Conservation (phyloP, 2,797 vertebrate genomes). For the Mormyrus hasselquistii region DNA sequence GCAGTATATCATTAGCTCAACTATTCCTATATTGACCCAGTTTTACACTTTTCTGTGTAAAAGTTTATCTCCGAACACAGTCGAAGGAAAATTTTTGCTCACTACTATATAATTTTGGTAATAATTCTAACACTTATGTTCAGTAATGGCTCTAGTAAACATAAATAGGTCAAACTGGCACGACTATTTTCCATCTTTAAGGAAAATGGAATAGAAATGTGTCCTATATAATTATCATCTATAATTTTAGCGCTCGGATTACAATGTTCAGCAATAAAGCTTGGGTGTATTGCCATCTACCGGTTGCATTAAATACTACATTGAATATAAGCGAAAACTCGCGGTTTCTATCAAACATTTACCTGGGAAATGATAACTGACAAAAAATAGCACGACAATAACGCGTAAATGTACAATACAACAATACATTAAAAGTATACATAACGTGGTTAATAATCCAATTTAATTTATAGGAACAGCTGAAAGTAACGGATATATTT, state of each 20-base stretch:
- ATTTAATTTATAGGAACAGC: not conserved
- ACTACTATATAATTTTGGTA: not conserved
- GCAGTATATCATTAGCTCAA: not conserved
- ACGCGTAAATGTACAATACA: not conserved
- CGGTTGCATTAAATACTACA: not conserved
- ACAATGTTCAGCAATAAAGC: not conserved
- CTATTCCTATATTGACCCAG: not conserved
- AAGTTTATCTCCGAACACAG: not conserved
- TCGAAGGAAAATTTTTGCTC: not conserved
- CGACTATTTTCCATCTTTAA: not conserved
- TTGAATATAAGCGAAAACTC: not conserved
- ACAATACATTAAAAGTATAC: not conserved
- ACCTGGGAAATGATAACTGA: not conserved
- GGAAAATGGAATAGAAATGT: not conserved
- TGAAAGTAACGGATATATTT: not conserved
- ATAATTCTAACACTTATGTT: not conserved
- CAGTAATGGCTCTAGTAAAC: not conserved
- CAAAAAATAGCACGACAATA: not conserved
- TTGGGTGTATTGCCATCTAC: slow-evolving; percentile 7
- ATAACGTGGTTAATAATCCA: not conserved
- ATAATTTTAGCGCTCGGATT: not conserved
- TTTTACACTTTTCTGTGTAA: not conserved
- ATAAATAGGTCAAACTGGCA: not conserved
- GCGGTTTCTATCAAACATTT: not conserved
- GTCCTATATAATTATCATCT: not conserved